phyloP scores from a whole-genome alignment of 2,113 vertebrate genomes.

The Larimichthys polyactis region DNA sequence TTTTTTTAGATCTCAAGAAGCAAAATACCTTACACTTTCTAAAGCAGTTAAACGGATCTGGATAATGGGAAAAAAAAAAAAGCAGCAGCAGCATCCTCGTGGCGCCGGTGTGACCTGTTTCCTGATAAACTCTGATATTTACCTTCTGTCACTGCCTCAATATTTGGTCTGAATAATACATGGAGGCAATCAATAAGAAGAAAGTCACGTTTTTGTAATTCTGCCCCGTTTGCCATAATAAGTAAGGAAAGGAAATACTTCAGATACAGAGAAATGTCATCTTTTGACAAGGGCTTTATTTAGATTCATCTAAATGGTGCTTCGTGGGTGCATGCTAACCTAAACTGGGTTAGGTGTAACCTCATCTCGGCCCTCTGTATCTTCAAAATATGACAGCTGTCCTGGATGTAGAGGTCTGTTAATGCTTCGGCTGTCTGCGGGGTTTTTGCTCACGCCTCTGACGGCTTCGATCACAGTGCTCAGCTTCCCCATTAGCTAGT shows the following conservation, averaged over 20 bases:
- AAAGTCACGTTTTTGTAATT: slow-evolving; percentile 55
- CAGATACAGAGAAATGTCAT: neutral
- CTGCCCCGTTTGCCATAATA: slow-evolving; percentile 45
- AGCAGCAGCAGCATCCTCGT: neutral
- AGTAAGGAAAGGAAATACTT: slow-evolving; percentile 1
- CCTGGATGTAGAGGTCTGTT: neutral
- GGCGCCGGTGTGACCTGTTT: slow-evolving; percentile 62
- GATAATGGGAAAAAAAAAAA: neutral
- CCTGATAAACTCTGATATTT: slow-evolving; percentile 72
- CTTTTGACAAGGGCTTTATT: slow-evolving; percentile 1
- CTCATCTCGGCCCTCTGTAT: neutral
- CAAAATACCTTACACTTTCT: neutral
- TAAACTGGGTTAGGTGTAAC: neutral
- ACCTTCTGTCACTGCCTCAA: slow-evolving; percentile 41
- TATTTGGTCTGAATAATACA: slow-evolving; percentile 76
- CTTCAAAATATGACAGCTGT: neutral
- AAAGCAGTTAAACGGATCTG: neutral
- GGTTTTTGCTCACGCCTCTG: slow-evolving; percentile 18
- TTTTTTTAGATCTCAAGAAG: neutral
- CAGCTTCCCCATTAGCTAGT: slow-evolving; percentile 17
- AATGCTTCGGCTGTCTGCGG: neutral
- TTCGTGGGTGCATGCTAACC: neutral
- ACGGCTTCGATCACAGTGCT: slow-evolving; percentile 17
- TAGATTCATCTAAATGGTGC: neutral
- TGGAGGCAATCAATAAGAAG: slow-evolving; percentile 64